A percentile compares a stretch with the other conserved stretches of the same genome.
These are phyloP conservation scores for Bhutanitis thaidina DNA, from an alignment of 2,888 invertebrate species.

Conservation along the genomic window DNA sequence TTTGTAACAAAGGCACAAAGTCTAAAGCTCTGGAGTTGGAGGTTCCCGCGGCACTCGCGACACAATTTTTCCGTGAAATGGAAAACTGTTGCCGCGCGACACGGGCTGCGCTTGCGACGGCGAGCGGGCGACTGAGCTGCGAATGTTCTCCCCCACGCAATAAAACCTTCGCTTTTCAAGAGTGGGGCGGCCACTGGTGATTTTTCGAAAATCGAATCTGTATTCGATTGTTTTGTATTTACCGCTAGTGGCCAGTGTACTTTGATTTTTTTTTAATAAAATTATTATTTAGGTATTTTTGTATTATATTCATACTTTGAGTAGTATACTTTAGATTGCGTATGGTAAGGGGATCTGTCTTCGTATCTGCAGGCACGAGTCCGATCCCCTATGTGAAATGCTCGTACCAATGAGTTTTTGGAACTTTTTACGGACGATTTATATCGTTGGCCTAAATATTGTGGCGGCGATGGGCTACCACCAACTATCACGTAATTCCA, in stretches of 20 bases:
- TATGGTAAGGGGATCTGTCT: too few species aligned
- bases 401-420: too few species aligned
- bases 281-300: too few species aligned
- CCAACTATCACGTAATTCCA: too few species aligned
- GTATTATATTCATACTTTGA: too few species aligned
- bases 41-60: conserved; percentile 53
- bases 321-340: too few species aligned
- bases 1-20: conserved; percentile 25
- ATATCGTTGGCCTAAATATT: too few species aligned
- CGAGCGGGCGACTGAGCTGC: conserved; percentile 59
- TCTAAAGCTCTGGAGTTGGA: conserved; percentile 15
- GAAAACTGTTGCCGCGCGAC: conserved; percentile 72
- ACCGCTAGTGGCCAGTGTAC: background rate
- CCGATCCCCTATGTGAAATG: too few species aligned
- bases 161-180: conserved; percentile 67
- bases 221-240: background rate
- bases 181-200: conserved; percentile 50
- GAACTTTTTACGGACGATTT: too few species aligned
- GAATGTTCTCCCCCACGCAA: conserved; percentile 51
- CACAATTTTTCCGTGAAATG: conserved; percentile 68
- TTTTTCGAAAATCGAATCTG: conserved; percentile 40
- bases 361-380: too few species aligned
- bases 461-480: too few species aligned
- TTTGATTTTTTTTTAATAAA: background rate
- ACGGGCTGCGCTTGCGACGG: conserved; percentile 60